These are phyloP conservation scores for Bombus vancouverensis DNA, from an alignment of 1,140 invertebrate genomes.

Conservation along the genomic window DNA sequence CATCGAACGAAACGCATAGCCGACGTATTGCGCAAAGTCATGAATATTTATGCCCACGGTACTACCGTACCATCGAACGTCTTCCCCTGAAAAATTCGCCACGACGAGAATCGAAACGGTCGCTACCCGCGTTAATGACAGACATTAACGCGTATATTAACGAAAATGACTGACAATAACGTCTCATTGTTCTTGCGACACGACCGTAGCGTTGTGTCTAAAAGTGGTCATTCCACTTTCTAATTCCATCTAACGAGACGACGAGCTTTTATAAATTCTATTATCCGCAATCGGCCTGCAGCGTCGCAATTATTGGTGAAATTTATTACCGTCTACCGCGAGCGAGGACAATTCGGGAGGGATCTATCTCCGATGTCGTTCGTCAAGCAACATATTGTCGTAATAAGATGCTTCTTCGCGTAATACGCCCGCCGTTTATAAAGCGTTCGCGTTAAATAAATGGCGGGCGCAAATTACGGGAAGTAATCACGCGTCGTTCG, in stretches of 20 bases:
- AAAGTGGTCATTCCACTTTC: constrained; percentile 14
- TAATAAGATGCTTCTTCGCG: constrained; percentile 35
- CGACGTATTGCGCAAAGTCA: constrained; percentile 1
- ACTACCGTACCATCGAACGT: neutral
- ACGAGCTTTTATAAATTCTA: constrained; percentile 11
- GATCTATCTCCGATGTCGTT: constrained; percentile 42
- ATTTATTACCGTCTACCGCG: constrained; percentile 43
- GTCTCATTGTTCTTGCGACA: constrained; percentile 12
- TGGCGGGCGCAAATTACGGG: constrained; percentile 37
- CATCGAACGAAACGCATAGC: neutral
- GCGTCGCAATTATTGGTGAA: constrained; percentile 17
- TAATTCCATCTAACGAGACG: neutral
- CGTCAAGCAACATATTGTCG: constrained; percentile 38
- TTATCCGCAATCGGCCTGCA: neutral
- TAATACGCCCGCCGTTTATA: constrained; percentile 26
- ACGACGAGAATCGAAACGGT: neutral
- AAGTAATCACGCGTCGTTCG: constrained; percentile 54
- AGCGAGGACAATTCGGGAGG: constrained; percentile 41
- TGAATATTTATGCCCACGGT: constrained; percentile 16
- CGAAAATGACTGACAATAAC: constrained; percentile 24
- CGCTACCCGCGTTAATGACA: neutral
- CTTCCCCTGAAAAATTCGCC: neutral
- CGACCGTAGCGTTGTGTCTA: neutral
- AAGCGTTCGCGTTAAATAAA: constrained; percentile 44
- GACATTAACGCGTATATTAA: neutral